Percentiles rank a stretch among this genome's conserved stretches.
Conservation (phyloP, 2,797 vertebrate genomes). For the Onychomys arenicola region DNA sequence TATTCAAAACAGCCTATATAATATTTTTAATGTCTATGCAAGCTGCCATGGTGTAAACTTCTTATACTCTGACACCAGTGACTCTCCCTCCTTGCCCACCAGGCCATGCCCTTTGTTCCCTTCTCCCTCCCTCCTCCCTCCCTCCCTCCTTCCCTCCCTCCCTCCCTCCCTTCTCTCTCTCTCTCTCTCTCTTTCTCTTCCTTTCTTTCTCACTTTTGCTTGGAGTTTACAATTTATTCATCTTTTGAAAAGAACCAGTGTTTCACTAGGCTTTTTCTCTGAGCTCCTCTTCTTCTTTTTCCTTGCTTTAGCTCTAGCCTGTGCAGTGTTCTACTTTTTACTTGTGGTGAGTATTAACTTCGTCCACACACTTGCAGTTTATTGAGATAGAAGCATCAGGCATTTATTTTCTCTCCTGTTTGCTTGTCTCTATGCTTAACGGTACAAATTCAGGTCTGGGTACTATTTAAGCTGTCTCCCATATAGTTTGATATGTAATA, state of each 20-base stretch:
- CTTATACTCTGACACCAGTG: conserved; percentile 16
- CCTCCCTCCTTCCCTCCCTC: rapidly evolving
- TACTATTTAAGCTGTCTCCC: neutral
- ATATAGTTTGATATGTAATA: neutral
- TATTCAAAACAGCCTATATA: conserved; percentile 4
- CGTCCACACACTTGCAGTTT: neutral
- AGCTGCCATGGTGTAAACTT: neutral
- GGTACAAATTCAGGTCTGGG: neutral
- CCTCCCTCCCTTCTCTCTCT: too few species aligned
- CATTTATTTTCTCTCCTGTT: neutral
- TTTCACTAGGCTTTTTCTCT: neutral
- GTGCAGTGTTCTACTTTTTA: neutral
- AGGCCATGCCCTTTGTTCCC: neutral
- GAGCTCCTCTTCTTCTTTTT: neutral
- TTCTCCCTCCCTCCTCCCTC: rapidly evolving
- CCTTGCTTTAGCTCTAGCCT: neutral
- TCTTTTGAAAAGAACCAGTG: neutral
- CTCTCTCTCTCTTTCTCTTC: neutral
- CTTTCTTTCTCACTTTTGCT: neutral
- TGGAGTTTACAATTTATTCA: neutral
- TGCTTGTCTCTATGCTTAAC: neutral
- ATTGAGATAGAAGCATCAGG: neutral
- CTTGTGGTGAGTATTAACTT: neutral
- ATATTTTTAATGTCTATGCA: conserved; percentile 48
- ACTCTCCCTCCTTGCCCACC: too few species aligned